Evolutionary conservation across 2,888 invertebrate species (phyloP), one percentile per base, ranked within the genome.

Genomic region (Acrobasis suavella): DNA sequence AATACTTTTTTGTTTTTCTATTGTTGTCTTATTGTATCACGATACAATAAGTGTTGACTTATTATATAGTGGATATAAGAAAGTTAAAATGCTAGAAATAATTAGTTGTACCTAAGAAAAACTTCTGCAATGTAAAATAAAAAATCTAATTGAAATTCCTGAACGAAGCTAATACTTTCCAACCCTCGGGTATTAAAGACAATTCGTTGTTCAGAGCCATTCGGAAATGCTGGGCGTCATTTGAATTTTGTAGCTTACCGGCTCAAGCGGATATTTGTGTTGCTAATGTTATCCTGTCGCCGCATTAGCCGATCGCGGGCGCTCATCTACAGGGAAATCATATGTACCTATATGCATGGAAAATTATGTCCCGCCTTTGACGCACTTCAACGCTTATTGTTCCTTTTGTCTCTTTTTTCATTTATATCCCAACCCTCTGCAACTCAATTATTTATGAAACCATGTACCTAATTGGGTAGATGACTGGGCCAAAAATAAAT

Each of bases 171-270:
- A 58, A 62, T 63, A 61, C 54, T 16, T 58, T 55, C 32, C 42
- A 49, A 52, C 62, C 65, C 22, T 56, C 49, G 62, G 46, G 60
- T 64, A 70, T 73, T 67, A 69, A 66, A 65, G 60, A 52, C 65
- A 69, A 66, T 68, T 67, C 67, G 62, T 66, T 68, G 37, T 61
- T 66, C 32, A 17, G 50, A 61, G 65, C 64, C 66, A 72, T 72
- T 70, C 68, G 67, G 66, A 74, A 70, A 73, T 65, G 64, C 64
- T 71, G 64, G 69, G 62, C 65, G 62, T 73, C 61, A 70, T 73
- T 73, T 68, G 65, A 70, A 73, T 77, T 71, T 71, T 69, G 68
- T 62, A 71, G 69, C 62, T 71, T 72, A 71, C 67, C 62, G 61
- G 49, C 64, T 67, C 67, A 59, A 60, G 49, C 42, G 61, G 64